Evolutionary conservation across 2,797 vertebrate species (phyloP), one percentile per base, ranked within the genome.

Genomic region (Acestrorhynchus altus): DNA sequence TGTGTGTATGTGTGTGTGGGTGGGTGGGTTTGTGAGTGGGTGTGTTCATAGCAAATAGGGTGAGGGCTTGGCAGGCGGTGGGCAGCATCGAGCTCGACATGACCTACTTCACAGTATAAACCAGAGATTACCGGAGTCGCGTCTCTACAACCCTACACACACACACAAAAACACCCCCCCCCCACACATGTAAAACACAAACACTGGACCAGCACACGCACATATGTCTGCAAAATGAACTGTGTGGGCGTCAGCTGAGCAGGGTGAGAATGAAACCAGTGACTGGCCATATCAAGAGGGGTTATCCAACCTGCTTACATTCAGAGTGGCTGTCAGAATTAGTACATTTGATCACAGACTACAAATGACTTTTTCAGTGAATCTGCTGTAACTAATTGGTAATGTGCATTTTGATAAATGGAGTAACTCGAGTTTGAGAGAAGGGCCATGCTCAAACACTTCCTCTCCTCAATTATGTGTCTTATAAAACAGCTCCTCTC

Each of bases 21-120:
- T 75, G 39, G 57, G 65, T 40, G 44, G 72, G 51, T 67, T n/a
- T 73, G 18, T 80, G 74, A 79, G 74, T 75, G 61, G 57, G 57
- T 56, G 40, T 60, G 74, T 69, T 68, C 0, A 64, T 28, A 64
- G 81, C 64, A 72, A 76, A 68, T 57, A 77, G 72, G 51, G 42
- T 73, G 15, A 80, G 72, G 47, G 35, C 49, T 72, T 72, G 60
- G 67, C 57, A 80, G 61, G 35, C 9, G 59, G 18, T 66, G 31
- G 64, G 57, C 40, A 71, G 64, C 70, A 28, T 81, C 76, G 66
- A 78, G 88, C 89, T 87, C 83, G 82, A 83, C 85, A 88, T 93
- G 93, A 94, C 93, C 93, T 93, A 93, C 86, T 92, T 94, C 87
- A 82, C 85, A 85, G 84, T 88, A 89, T 90, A 88, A 89, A 91